phyloP scores from a whole-genome alignment of 2,888 invertebrate genomes.

The Drosophila prostipennis region DNA sequence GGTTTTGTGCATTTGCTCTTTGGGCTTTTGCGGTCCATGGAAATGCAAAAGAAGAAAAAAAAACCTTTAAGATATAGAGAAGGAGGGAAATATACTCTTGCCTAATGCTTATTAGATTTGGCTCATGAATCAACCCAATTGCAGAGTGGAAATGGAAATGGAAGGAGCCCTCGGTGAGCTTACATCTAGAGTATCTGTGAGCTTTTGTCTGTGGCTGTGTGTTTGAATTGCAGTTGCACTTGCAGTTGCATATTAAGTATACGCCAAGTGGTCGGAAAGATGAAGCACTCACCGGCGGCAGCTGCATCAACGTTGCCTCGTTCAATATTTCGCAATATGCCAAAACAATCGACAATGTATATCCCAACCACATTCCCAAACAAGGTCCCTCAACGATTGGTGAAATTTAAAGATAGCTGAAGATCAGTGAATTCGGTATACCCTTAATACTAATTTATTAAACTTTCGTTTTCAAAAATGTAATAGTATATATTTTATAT shows the following conservation, averaged over 20 bases:
- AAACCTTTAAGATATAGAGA: constrained; percentile 20
- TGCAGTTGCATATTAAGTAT: constrained; percentile 41
- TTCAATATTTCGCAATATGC: constrained; percentile 56
- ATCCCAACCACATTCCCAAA: constrained; percentile 20
- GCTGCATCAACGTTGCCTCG: constrained; percentile 13
- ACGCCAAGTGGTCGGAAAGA: constrained; percentile 28
- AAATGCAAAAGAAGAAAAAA: constrained; percentile 5
- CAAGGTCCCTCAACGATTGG: not conserved
- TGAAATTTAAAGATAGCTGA: not conserved
- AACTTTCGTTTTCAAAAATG: no score
- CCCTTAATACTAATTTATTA: not conserved
- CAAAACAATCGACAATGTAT: constrained; percentile 57
- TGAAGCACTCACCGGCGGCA: constrained; percentile 18
- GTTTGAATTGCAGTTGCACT: constrained; percentile 21
- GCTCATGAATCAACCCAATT: constrained; percentile 71
- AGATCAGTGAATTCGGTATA: not conserved
- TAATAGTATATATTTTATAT: no score
- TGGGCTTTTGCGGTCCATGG: constrained; percentile 33
- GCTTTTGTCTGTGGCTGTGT: constrained; percentile 5
- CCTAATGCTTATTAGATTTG: constrained; percentile 79
- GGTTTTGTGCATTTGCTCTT: constrained; percentile 52
- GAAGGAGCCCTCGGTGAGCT: constrained; percentile 1
- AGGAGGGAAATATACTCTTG: constrained; percentile 47
- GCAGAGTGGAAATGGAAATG: constrained; percentile 36
- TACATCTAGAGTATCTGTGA: constrained; percentile 1